phyloP scores from a whole-genome alignment of 2,888 invertebrate species.

The Melitaea athalia region DNA sequence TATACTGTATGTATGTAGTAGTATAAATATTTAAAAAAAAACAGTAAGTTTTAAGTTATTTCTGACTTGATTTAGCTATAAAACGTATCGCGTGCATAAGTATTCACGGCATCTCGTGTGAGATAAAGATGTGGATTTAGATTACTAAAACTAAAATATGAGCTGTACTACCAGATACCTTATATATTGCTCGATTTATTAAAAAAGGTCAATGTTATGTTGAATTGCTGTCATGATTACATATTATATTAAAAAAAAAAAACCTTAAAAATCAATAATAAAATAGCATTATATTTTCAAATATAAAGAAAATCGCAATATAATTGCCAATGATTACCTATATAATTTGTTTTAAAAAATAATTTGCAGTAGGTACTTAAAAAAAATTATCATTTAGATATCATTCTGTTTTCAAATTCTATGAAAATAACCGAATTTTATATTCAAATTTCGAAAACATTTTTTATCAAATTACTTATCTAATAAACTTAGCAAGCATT shows the following conservation, averaged over 20 bases:
- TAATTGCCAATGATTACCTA: too few species aligned
- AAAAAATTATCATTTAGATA: background rate
- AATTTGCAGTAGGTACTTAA: too few species aligned
- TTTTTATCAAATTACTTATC: background rate
- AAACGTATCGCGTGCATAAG: slow-evolving; percentile 22
- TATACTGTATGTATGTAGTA: background rate
- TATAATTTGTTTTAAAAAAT: too few species aligned
- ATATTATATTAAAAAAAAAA: too few species aligned
- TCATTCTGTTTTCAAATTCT: background rate
- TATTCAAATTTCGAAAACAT: background rate
- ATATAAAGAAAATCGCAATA: too few species aligned
- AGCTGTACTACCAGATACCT: slow-evolving; percentile 3
- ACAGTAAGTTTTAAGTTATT: background rate
- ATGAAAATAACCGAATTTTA: background rate
- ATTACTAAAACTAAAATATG: slow-evolving; percentile 23
- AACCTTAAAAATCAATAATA: too few species aligned
- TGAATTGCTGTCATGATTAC: too few species aligned
- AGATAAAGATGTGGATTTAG: slow-evolving; percentile 27
- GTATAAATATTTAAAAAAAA: background rate
- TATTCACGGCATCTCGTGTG: slow-evolving; percentile 40
- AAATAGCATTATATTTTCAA: too few species aligned
- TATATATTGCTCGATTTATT: background rate
- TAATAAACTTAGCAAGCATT: slow-evolving; percentile 4
- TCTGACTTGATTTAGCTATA: slow-evolving; percentile 19
- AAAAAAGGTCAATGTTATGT: too few species aligned